Evolutionary conservation across 2,797 vertebrate genomes (phyloP), one percentile per base, ranked within the genome.

Genomic region (Otus scops): DNA sequence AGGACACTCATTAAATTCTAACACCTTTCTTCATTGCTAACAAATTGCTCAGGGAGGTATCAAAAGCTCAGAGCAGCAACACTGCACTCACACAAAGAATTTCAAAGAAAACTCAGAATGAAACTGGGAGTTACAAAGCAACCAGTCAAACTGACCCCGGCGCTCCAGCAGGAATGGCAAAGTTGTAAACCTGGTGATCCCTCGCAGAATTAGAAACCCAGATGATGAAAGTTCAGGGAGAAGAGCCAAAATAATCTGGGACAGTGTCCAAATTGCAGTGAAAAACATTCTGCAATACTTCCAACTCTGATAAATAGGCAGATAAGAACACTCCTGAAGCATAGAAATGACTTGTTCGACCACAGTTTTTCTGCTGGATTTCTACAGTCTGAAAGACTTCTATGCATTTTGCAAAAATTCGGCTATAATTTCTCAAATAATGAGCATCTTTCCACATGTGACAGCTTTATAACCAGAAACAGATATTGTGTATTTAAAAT

Each of bases 131-230:
- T 92, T 91, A 69, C 75, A 93, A 95, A 93, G 76, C 89, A 87
- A 88, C 50, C 74, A 96, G 92, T 88, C 81, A 92, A 64, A 88
- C 64, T 71, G 80, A 95, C 76, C 61, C 43, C 11, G 3, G 47
- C 0, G 1, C 21, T 95, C 41, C 19, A 0, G 64, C 67, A 76
- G 93, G 47, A 93, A 96, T 85, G 65, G 67, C 92, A 85, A 93
- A 75, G 83, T 78, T 90, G 82, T 96, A 94, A 97, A 95, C 73
- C 93, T 61, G 45, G 85, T 48, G 87, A 95, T 76, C 87, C 71
- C 93, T 70, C 34, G 4, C 59, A 91, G 59, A 95, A 93, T 88
- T 92, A 96, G 83, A 97, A 97, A 97, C 60, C 69, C 81, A 88
- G 81, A 78, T 93, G 88, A 95, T 88, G 59, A 92, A 95, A 96